Percentiles rank a stretch among this genome's conserved stretches.
Evolutionary conservation across 2,888 invertebrate species (phyloP).

Genomic region (Biston stratarius): DNA sequence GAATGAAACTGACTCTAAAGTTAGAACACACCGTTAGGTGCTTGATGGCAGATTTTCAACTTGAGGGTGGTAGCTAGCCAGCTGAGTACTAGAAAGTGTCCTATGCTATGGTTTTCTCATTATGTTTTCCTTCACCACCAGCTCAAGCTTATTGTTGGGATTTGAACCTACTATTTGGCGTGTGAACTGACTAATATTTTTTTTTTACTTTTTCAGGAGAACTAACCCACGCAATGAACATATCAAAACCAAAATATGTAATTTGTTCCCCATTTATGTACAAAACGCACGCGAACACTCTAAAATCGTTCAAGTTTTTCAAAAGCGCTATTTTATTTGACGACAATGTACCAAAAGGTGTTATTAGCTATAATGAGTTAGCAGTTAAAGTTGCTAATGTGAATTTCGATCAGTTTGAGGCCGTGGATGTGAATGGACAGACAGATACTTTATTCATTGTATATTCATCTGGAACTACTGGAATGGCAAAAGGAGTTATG

Average conservation of each 20-base stretch:
- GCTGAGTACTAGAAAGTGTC: no score
- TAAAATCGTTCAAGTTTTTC: slow-evolving; percentile 51
- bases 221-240: slow-evolving; percentile 63
- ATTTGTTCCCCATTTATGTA: slow-evolving; percentile 65
- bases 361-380: slow-evolving; percentile 59
- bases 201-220: slow-evolving; percentile 62
- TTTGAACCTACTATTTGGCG: no score
- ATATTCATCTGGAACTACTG: slow-evolving; percentile 78
- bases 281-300: slow-evolving; percentile 55
- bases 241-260: slow-evolving; percentile 67
- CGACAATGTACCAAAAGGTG: slow-evolving; percentile 48
- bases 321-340: slow-evolving; percentile 66
- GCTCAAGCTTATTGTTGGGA: no score
- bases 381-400: slow-evolving; percentile 55
- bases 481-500: slow-evolving; percentile 75
- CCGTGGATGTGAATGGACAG: slow-evolving; percentile 61
- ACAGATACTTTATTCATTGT: slow-evolving; percentile 63
- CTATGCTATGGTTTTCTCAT: no score
- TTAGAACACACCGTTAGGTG: no score
- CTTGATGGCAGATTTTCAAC: no score
- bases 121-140: no score
- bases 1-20: no score
- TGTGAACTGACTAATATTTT: not conserved
- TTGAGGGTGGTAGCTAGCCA: no score
- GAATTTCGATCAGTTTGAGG: slow-evolving; percentile 58